Base-by-base conservation (phyloP, 2,888 invertebrate genomes). In the Pyrrhia umbra region DNA sequence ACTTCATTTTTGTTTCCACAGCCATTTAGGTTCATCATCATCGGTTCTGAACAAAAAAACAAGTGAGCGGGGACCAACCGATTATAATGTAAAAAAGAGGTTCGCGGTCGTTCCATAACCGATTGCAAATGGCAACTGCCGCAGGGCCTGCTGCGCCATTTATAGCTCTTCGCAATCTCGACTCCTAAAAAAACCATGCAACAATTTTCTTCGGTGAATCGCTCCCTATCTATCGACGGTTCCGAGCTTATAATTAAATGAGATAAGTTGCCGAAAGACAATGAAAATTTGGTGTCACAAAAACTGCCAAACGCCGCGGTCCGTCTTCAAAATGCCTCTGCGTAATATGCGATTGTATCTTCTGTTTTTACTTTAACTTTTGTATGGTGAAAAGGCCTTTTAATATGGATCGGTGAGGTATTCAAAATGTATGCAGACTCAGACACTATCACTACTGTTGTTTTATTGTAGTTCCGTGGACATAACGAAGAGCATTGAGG, bases 111-210 rank as follows among this genome's bases (percentile, higher is more conserved):
- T 93, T 92, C 94, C 94, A 94, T 94, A 94, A 94, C 92, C 90
- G 94, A 92, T 94, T 93, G 94, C 93, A 95, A 95, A 95, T 94
- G 92, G 92, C 92, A 89, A 92, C 88, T 86, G 94, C 94, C 94
- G 91, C 90, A 86, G 92, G 92, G 89, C 79, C 80, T 85, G 81
- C 84, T 85, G 87, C 85, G 89, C 93, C 94, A 89, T 93, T 94
- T 95, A 92, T 91, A 93, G 94, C 90, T 82, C 85, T 87, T 90
- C 81, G 90, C 93, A 94, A 94, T 94, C 93, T 92, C 90, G 84
- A 82, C 89, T 81, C 87, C 86, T 58, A 93, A 94, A 95, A 94
- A 95, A 92, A 89, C 82, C 83, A 88, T 84, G 86, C 88, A 88
- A 86, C 84, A 86, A 90, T 92, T 88, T 92, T 91, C 91, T 90